Evolutionary conservation across 2,113 vertebrate species (phyloP), one percentile per base, ranked within the genome.

Genomic region (Dinomys branickii): DNA sequence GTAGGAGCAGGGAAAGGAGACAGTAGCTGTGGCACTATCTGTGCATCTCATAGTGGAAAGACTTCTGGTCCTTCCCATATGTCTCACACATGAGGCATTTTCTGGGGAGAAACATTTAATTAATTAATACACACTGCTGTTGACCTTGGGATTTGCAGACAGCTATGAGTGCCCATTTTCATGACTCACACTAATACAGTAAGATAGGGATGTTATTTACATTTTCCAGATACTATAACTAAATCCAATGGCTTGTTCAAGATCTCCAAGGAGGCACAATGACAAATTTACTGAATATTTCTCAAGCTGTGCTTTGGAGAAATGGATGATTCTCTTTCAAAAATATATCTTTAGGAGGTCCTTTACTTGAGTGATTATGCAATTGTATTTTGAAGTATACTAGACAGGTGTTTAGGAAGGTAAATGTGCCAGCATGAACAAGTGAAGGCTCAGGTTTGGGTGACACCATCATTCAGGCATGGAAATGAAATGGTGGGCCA

Each of bases 31-130:
- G 38, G 26, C 19, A 61, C 47, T 78, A 41, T 41, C n/a, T 52
- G 89, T 77, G 33, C 59, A 0, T 77, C 2, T 50, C 16, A 28
- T n/a, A 69, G 1, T 5, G 28, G 77, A 41, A 75, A 47, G 30
- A 61, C 35, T 71, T 85, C 13, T 47, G 20, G 44, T 30, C 81
- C n/a, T 96, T 85, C 84, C 33, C 77, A 0, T 14, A 22, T 63
- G 67, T 47, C 24, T 92, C 50, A 94, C 52, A 81, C 22, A 26
- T 3, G 59, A 87, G 47, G 0, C 12, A 10, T 89, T 86, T 85
- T 93, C 84, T 84, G 83, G 20, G 52, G 44, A 96, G 85, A 85
- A 88, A 71, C 13, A n/a, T 77, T 77, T 58, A 84, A 54, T 89
- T 41, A 75, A 50, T 63, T 28, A 35, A 47, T 56, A 14, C 7